These are phyloP conservation scores for Phoenoteleia sp. DNA, from an alignment of 2,888 invertebrate genomes.

Conservation along the genomic window DNA sequence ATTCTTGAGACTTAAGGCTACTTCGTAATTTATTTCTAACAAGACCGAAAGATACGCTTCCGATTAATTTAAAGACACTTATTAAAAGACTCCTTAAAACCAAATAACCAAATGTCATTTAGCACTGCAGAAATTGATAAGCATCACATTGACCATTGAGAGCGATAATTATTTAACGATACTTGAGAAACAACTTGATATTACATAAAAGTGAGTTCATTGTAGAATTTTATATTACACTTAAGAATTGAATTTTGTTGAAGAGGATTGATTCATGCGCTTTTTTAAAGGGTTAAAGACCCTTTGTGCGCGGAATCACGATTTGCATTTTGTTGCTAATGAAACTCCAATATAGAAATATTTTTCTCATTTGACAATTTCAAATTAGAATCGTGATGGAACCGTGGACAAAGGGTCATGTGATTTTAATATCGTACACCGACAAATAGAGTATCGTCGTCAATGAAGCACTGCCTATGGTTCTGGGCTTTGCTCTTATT, in stretches of 20 bases:
- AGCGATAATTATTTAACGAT: background rate
- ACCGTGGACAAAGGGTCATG: conserved; percentile 18
- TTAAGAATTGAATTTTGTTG: background rate
- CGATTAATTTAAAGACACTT: no score
- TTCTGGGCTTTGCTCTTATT: conserved; percentile 52
- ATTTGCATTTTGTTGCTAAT: background rate
- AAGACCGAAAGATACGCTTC: no score
- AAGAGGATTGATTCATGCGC: background rate
- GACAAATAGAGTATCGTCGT: conserved; percentile 58
- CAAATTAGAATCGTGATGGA: background rate
- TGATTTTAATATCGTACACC: conserved; percentile 26
- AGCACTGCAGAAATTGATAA: conserved; percentile 1
- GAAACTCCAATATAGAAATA: conserved; percentile 1
- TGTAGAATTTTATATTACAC: background rate
- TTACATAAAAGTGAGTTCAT: background rate
- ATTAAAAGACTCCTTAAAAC: no score
- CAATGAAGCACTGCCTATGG: conserved; percentile 44
- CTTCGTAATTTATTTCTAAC: no score
- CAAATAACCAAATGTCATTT: no score
- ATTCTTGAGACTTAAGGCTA: no score
- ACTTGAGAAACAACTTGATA: background rate
- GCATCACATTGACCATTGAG: conserved; percentile 6
- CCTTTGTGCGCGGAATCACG: conserved; percentile 26
- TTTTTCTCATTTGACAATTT: conserved; percentile 2
- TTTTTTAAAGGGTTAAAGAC: conserved; percentile 12